A percentile compares a stretch with the other conserved stretches of the same genome.
phyloP scores from a whole-genome alignment of 2,797 vertebrate genomes.

The Notolabrus celidotus region DNA sequence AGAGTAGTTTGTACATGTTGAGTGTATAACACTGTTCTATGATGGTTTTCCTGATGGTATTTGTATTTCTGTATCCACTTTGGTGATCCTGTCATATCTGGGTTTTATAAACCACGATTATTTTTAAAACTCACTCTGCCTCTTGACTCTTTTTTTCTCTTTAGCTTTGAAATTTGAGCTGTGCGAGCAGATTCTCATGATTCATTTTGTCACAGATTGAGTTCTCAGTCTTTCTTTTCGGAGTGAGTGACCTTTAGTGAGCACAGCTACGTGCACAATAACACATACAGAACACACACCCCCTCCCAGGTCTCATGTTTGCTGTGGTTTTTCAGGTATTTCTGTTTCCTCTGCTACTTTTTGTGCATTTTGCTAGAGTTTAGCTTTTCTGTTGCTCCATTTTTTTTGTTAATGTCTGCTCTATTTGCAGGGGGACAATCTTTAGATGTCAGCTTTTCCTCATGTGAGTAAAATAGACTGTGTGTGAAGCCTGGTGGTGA shows the following conservation, averaged over 20 bases:
- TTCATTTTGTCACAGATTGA: background rate
- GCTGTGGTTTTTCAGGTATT: background rate
- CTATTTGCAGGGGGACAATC: background rate
- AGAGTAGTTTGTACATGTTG: slow-evolving; percentile 87
- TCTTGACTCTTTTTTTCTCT: slow-evolving; percentile 63
- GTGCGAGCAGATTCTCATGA: background rate
- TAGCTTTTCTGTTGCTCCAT: background rate
- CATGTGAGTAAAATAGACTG: background rate
- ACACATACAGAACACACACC: background rate
- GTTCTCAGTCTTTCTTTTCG: background rate
- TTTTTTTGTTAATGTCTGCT: background rate
- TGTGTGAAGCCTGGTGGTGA: background rate
- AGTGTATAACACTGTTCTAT: slow-evolving; percentile 83
- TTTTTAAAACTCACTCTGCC: slow-evolving; percentile 86
- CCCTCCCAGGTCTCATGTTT: background rate
- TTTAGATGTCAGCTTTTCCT: background rate
- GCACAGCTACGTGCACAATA: background rate
- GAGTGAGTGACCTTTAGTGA: slow-evolving; percentile 1
- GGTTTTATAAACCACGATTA: slow-evolving; percentile 92
- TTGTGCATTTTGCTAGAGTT: background rate
- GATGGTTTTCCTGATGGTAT: slow-evolving; percentile 87
- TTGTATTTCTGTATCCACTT: slow-evolving; percentile 91
- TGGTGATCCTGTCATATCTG: slow-evolving; percentile 90
- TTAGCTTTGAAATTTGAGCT: background rate
- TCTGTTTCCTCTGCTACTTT: background rate